phyloP scores from a whole-genome alignment of 37 sponge, comb jelly and placozoan species.

The Aplysina aerophoba region DNA sequence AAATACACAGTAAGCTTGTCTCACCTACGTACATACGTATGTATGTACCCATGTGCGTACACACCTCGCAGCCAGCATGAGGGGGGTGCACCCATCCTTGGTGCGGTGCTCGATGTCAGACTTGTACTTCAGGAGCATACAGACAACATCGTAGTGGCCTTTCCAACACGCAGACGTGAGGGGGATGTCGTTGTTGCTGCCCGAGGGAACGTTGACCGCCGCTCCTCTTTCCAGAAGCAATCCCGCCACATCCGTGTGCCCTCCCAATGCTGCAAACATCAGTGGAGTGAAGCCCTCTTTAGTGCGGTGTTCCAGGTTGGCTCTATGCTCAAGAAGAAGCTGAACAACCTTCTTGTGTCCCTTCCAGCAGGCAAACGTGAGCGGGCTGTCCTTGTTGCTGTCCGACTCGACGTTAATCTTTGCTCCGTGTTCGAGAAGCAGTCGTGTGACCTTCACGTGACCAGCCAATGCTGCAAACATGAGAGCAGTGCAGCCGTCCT shows the following conservation, averaged over 20 bases:
- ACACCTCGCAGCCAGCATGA: constrained; percentile 97
- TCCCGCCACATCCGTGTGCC: constrained; percentile 83
- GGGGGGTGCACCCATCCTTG: constrained; percentile 98
- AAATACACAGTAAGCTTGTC: background rate
- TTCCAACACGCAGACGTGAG: constrained; percentile 98
- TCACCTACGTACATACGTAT: background rate
- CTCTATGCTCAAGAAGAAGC: constrained; percentile 82
- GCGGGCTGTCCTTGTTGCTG: constrained; percentile 97
- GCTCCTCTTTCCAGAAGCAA: constrained; percentile 43
- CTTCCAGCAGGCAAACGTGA: constrained; percentile 99
- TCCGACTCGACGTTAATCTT: constrained; percentile 94
- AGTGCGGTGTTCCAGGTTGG: constrained; percentile 96
- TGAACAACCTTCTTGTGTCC: constrained; percentile 97
- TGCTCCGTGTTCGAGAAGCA: constrained; percentile 86
- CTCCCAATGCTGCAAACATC: constrained; percentile 99
- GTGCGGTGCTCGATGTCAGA: constrained; percentile 93
- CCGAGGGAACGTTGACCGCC: constrained; percentile 87
- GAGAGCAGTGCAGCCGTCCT: constrained; percentile 98
- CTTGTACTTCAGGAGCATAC: constrained; percentile 73
- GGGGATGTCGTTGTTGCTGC: constrained; percentile 97
- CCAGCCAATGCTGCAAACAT: constrained; percentile 98
- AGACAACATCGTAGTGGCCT: constrained; percentile 87
- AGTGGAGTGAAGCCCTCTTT: constrained; percentile 98
- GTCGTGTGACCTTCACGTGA: constrained; percentile 85
- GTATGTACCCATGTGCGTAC: background rate